Conservation (phyloP, 2,113 vertebrate genomes). For the Vidua chalybeata region DNA sequence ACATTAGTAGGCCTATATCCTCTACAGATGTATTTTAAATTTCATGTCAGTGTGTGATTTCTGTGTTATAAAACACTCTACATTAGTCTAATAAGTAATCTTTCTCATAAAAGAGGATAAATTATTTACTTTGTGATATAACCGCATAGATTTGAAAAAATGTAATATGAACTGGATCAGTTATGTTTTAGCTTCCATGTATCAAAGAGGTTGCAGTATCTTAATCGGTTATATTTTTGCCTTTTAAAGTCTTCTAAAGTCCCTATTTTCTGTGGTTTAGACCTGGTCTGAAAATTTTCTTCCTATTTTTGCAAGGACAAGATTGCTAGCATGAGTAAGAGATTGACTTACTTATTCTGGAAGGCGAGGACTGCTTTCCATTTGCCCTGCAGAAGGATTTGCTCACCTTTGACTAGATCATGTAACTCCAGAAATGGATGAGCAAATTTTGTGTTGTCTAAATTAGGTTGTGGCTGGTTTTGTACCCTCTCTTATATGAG, state of each 20-base stretch:
- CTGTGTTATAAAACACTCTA: background rate
- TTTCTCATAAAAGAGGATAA: background rate
- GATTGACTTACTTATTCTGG: background rate
- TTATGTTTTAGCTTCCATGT: background rate
- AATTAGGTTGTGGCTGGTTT: background rate
- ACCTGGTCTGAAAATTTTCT: background rate
- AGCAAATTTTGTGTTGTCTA: background rate
- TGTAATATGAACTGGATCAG: background rate
- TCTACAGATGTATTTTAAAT: background rate
- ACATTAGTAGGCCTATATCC: background rate
- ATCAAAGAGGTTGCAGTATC: background rate
- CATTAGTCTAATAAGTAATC: background rate
- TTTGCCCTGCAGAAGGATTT: background rate
- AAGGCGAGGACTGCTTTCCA: background rate
- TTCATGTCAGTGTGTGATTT: background rate
- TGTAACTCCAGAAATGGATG: background rate
- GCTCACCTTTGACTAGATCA: background rate
- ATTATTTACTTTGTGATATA: background rate
- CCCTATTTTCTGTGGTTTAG: background rate
- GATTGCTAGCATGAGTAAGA: background rate
- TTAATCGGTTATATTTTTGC: fast-evolving
- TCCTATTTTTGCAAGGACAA: background rate
- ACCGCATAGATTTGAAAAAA: background rate
- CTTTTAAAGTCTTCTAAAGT: background rate
- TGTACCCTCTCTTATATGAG: background rate